phyloP scores from a whole-genome alignment of 2,888 invertebrate species.

The Athalia cordata region DNA sequence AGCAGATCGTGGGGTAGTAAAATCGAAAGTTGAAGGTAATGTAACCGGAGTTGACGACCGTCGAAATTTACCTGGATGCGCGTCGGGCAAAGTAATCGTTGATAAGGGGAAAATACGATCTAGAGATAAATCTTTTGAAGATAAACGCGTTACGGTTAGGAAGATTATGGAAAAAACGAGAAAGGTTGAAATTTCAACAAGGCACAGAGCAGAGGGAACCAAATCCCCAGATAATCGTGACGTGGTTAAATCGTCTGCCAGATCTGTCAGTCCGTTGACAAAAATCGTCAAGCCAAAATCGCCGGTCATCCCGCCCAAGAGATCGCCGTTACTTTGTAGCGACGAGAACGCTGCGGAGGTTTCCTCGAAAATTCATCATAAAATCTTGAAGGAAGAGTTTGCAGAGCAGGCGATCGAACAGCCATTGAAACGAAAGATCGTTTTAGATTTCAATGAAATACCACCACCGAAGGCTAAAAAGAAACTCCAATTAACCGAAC shows the following conservation, averaged over 20 bases:
- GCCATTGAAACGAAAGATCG: conserved; percentile 54
- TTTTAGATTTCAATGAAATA: conserved; percentile 64
- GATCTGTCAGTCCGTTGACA: background rate
- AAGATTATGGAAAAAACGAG: conserved; percentile 53
- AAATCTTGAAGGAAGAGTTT: background rate
- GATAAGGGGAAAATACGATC: background rate
- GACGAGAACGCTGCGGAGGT: conserved; percentile 33
- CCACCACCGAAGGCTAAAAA: conserved; percentile 55
- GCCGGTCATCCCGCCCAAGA: conserved; percentile 47
- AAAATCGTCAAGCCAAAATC: conserved; percentile 46
- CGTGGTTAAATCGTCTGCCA: background rate
- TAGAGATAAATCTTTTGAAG: conserved; percentile 5
- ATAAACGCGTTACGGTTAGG: conserved; percentile 1
- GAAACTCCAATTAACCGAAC: conserved; percentile 40
- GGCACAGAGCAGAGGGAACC: conserved; percentile 27
- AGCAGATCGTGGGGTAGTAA: conserved; percentile 50
- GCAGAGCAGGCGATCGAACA: background rate
- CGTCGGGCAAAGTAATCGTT: background rate
- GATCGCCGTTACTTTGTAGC: conserved; percentile 19
- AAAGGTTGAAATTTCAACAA: background rate
- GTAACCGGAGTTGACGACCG: conserved; percentile 3
- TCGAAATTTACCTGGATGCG: background rate
- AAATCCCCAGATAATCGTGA: conserved; percentile 44
- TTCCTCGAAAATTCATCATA: conserved; percentile 32
- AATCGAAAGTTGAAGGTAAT: conserved; percentile 48